These are phyloP conservation scores for Sarcophaga variegata DNA, from an alignment of 2,888 invertebrate species.

Conservation along the genomic window DNA sequence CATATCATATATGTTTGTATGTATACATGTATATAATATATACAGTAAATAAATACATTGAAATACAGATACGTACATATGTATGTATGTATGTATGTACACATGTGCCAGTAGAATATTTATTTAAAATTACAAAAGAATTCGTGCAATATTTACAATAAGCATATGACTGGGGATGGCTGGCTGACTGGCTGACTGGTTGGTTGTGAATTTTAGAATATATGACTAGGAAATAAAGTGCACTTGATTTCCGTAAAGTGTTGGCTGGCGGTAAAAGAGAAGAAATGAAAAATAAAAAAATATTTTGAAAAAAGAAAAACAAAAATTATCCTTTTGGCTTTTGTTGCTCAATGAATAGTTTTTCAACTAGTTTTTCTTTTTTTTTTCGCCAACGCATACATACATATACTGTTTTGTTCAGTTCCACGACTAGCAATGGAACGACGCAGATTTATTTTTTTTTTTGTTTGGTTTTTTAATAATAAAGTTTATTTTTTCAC, in stretches of 20 bases:
- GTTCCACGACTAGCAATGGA: constrained; percentile 2
- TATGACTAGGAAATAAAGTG: constrained; percentile 69
- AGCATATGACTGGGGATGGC: constrained; percentile 34
- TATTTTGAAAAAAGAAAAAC: constrained; percentile 40
- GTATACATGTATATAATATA: too few relatives aligned
- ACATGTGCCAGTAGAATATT: background rate
- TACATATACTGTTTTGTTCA: too few relatives aligned
- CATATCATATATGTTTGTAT: background rate
- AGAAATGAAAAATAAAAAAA: constrained; percentile 60
- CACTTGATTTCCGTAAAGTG: constrained; percentile 67
- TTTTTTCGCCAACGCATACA: background rate
- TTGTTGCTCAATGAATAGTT: constrained; percentile 61
- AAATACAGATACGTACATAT: too few relatives aligned
- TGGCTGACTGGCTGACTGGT: constrained; percentile 27
- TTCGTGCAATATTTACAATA: constrained; percentile 20
- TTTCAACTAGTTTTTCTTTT: constrained; percentile 22
- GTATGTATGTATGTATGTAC: background rate
- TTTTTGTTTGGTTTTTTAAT: constrained; percentile 45
- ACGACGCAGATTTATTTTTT: constrained; percentile 4
- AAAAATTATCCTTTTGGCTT: constrained; percentile 50
- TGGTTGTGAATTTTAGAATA: constrained; percentile 60
- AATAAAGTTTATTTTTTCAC: constrained; percentile 66
- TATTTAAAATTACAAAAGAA: background rate
- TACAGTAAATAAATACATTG: too few relatives aligned
- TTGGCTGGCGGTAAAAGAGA: constrained; percentile 59